Evolutionary conservation across 2,797 vertebrate genomes (phyloP).

Genomic region (Acanthurus tractus): DNA sequence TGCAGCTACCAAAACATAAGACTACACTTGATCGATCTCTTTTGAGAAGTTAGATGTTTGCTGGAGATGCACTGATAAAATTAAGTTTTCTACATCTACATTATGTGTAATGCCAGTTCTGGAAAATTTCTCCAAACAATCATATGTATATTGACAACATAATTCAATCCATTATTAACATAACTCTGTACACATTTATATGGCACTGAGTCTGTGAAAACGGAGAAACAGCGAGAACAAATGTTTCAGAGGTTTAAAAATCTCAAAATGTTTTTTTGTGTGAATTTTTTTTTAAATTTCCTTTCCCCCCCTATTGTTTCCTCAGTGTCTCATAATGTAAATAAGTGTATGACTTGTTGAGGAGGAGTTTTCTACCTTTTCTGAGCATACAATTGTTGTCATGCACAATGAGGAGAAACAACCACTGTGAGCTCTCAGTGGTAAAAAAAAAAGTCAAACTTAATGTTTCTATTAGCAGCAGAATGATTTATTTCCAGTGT

Average conservation of each 20-base stretch:
- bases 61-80: background rate
- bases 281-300: background rate
- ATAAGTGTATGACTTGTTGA: background rate
- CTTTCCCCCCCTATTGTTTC: background rate
- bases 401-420: conserved; percentile 40
- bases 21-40: background rate
- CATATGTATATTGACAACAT: too few species aligned
- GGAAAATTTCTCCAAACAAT: background rate
- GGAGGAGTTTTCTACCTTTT: background rate
- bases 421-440: conserved; percentile 10
- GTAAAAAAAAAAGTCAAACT: conserved; percentile 6
- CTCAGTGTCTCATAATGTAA: background rate
- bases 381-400: background rate
- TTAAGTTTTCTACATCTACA: background rate
- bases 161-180: background rate
- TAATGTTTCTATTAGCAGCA: conserved; percentile 25
- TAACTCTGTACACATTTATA: background rate
- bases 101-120: too few species aligned
- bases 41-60: background rate
- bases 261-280: background rate
- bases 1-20: background rate
- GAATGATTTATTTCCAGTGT: conserved; percentile 56
- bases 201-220: background rate
- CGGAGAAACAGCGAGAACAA: background rate
- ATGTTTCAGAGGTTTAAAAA: background rate